phyloP scores from a whole-genome alignment of 2,888 invertebrate genomes.

The Arrhopalites spinosus region DNA sequence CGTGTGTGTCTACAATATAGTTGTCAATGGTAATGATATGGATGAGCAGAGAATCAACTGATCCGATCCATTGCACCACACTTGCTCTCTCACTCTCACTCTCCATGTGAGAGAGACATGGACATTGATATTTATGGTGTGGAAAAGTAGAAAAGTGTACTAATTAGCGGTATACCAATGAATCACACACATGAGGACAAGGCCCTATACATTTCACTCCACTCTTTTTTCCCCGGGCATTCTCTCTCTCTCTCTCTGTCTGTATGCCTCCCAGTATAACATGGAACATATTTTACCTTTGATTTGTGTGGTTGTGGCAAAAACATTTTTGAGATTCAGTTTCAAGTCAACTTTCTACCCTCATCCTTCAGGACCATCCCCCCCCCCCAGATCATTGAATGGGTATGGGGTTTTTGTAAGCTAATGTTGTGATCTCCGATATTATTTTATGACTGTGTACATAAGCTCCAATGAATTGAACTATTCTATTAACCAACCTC shows the following conservation, averaged over 20 bases:
- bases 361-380: background rate
- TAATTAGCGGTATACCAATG: conserved; percentile 40
- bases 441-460: no score
- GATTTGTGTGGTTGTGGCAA: background rate
- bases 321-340: no score
- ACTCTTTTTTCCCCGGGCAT: conserved; percentile 22
- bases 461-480: no score
- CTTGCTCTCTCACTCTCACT: background rate
- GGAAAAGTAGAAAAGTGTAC: conserved; percentile 49
- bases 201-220: conserved; percentile 26
- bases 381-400: background rate
- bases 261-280: background rate
- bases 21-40: conserved; percentile 34
- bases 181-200: conserved; percentile 29
- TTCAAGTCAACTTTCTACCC: background rate
- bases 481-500: no score
- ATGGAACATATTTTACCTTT: no score
- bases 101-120: background rate
- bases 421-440: no score
- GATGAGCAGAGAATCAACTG: conserved; percentile 35
- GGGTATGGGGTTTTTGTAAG: background rate
- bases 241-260: conserved; percentile 3
- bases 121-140: conserved; percentile 42
- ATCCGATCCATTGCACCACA: conserved; percentile 20
- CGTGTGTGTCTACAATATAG: background rate